A percentile compares a stretch with the other conserved stretches of the same genome.
Conservation (phyloP, 2,797 vertebrate genomes). For the Saxicola maurus region DNA sequence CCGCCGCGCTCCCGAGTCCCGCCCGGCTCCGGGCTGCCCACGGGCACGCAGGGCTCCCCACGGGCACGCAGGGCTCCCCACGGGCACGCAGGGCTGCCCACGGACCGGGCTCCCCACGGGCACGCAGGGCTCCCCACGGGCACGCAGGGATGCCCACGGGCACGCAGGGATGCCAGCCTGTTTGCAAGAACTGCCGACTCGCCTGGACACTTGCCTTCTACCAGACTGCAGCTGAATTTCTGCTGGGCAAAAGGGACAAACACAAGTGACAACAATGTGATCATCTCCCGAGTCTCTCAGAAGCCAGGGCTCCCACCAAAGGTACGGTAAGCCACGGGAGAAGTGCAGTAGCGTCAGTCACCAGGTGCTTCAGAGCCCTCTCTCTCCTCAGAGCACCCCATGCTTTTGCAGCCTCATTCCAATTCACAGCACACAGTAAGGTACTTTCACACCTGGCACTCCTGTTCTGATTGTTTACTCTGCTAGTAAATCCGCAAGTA, state of each 20-base stretch:
- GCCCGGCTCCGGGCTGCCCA: too few relatives aligned
- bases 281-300: fast-evolving
- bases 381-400: neutral
- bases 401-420: neutral
- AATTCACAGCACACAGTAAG: neutral
- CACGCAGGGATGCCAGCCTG: neutral
- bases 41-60: too few relatives aligned
- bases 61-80: too few relatives aligned
- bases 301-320: neutral
- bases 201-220: fast-evolving
- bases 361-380: neutral
- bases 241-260: neutral
- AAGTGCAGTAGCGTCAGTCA: fast-evolving
- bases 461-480: neutral
- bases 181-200: fast-evolving
- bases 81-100: too few relatives aligned
- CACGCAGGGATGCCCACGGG: too few relatives aligned
- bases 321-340: fast-evolving
- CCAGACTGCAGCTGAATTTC: fast-evolving
- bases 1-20: neutral
- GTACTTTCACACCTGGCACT: neutral
- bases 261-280: fast-evolving
- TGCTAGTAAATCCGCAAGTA: neutral
- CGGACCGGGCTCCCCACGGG: too few relatives aligned
- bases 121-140: too few relatives aligned